Evolutionary conservation across 2,113 vertebrate genomes (phyloP).

Genomic region (Gorsachius goisagi): DNA sequence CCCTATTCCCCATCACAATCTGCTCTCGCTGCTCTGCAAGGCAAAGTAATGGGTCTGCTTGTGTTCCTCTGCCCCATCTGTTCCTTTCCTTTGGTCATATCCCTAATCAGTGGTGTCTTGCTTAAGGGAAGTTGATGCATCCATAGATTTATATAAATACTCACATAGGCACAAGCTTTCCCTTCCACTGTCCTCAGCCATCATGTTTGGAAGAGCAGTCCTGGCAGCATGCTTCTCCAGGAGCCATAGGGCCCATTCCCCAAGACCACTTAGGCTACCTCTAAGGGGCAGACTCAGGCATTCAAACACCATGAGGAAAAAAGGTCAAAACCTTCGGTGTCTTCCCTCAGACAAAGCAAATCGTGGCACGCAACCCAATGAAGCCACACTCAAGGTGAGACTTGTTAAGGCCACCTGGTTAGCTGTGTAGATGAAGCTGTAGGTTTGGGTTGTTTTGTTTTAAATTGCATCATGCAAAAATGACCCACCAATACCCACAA

Average conservation of each 20-base stretch:
- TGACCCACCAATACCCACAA: background rate
- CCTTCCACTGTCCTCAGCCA: background rate
- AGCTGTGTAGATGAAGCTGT: background rate
- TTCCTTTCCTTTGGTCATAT: background rate
- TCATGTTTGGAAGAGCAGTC: background rate
- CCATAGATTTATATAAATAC: background rate
- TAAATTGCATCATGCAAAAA: background rate
- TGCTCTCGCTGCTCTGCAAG: background rate
- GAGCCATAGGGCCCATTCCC: background rate
- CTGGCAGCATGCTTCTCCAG: background rate
- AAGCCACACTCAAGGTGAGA: background rate
- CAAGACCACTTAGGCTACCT: background rate
- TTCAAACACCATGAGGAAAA: background rate
- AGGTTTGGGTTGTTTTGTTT: background rate
- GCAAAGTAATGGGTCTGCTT: background rate
- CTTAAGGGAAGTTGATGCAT: background rate
- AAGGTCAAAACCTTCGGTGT: background rate
- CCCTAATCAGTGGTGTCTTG: background rate
- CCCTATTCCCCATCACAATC: background rate
- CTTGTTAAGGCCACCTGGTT: background rate
- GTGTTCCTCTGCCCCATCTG: background rate
- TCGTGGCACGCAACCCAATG: fast-evolving
- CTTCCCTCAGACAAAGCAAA: background rate
- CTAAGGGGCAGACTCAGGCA: background rate
- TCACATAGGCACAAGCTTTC: background rate